Conservation (phyloP, 2,113 vertebrate genomes). For the Periophthalmodon schlosseri region DNA sequence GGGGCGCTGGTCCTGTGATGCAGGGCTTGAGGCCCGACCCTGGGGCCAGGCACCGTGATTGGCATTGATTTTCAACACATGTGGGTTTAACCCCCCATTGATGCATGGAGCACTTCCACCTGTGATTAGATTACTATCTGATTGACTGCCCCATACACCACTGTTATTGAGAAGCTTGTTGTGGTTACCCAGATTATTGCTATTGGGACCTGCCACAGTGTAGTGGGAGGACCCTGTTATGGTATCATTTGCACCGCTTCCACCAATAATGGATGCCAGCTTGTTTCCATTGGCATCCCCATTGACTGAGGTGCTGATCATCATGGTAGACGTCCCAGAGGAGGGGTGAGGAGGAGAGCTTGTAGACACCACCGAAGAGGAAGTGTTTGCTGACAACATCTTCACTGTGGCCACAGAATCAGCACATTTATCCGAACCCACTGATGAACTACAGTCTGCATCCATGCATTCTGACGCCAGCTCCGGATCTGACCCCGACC, state of each 20-base stretch:
- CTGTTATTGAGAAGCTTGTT: slow-evolving; percentile 60
- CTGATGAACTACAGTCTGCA: slow-evolving; percentile 90
- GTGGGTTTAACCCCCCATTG: slow-evolving; percentile 92
- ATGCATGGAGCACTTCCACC: slow-evolving; percentile 79
- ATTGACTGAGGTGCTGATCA: slow-evolving; percentile 76
- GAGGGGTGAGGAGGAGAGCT: slow-evolving; percentile 53
- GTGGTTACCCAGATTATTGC: slow-evolving; percentile 89
- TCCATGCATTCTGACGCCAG: slow-evolving; percentile 94
- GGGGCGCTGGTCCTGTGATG: slow-evolving; percentile 85
- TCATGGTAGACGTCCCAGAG: slow-evolving; percentile 54
- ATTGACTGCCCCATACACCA: slow-evolving; percentile 63
- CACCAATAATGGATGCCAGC: slow-evolving; percentile 48
- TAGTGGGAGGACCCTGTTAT: slow-evolving; percentile 54
- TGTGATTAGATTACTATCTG: slow-evolving; percentile 53
- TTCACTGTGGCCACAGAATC: slow-evolving; percentile 83
- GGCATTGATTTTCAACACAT: slow-evolving; percentile 94
- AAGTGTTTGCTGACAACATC: slow-evolving; percentile 77
- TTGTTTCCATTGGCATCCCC: slow-evolving; percentile 84
- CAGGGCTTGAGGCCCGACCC: slow-evolving; percentile 64
- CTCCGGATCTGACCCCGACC: slow-evolving; percentile 86
- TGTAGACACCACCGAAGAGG: slow-evolving; percentile 64
- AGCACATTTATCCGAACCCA: slow-evolving; percentile 86
- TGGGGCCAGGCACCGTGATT: slow-evolving; percentile 93
- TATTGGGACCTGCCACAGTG: slow-evolving; percentile 59
- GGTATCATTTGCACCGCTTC: slow-evolving; percentile 63